Conservation (phyloP, 2,888 invertebrate species). For the Phrixothrix hirtus region DNA sequence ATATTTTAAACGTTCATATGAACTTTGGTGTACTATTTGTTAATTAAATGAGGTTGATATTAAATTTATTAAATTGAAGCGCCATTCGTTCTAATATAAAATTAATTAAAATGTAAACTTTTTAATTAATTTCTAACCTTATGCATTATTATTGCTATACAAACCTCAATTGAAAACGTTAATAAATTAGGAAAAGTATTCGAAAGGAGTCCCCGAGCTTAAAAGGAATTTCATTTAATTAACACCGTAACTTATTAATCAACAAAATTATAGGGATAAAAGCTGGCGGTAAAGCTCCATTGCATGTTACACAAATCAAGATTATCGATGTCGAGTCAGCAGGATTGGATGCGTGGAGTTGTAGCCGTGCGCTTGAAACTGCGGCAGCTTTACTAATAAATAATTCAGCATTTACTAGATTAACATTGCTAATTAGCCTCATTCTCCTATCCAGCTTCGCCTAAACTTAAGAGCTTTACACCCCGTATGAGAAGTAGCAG, state of each 20-base stretch:
- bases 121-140: too few species aligned
- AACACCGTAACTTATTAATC: conserved; percentile 13
- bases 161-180: too few species aligned
- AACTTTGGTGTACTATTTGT: too few species aligned
- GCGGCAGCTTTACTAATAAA: conserved; percentile 23
- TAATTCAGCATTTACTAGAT: conserved; percentile 29
- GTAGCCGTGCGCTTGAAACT: conserved; percentile 18
- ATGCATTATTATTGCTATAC: too few species aligned
- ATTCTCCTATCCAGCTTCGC: conserved; percentile 12
- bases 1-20: too few species aligned
- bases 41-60: too few species aligned
- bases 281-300: conserved; percentile 3
- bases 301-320: conserved; percentile 22
- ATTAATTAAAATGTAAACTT: too few species aligned
- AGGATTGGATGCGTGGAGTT: conserved; percentile 14
- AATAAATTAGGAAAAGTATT: neutral
- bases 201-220: neutral
- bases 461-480: conserved; percentile 19
- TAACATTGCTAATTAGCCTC: conserved; percentile 29
- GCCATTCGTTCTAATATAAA: too few species aligned
- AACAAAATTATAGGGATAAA: conserved; percentile 13
- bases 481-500: conserved; percentile 7
- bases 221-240: conserved; percentile 9
- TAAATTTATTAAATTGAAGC: too few species aligned
- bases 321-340: conserved; percentile 23